A percentile compares a stretch with the other conserved stretches of the same genome.
These are phyloP conservation scores for Cisticola juncidis DNA, from an alignment of 2,113 vertebrate genomes.

Conservation along the genomic window DNA sequence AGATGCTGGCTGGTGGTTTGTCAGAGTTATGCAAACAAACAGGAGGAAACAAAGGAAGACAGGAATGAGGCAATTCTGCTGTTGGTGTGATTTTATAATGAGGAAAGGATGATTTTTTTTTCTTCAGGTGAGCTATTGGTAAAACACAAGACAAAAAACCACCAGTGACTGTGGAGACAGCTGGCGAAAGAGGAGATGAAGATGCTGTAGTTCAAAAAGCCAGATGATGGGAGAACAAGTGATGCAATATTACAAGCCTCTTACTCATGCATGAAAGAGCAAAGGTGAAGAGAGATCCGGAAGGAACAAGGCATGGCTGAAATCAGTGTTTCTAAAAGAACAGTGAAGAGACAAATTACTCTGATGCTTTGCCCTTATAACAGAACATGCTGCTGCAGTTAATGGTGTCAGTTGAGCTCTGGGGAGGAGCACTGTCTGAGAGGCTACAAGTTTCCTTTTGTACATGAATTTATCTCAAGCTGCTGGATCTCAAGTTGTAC, in stretches of 20 bases:
- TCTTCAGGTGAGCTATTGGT: neutral
- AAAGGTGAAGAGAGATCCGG: neutral
- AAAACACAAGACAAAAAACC: neutral
- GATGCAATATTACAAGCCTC: accelerated
- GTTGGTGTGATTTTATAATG: neutral
- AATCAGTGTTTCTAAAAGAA: neutral
- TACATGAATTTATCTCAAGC: neutral
- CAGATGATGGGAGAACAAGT: neutral
- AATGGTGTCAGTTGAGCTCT: neutral
- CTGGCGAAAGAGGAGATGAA: neutral
- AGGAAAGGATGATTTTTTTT: neutral
- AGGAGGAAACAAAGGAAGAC: neutral
- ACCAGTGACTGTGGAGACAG: neutral
- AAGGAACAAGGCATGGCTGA: neutral
- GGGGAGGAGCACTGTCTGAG: neutral
- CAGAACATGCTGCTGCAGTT: neutral
- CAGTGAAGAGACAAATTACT: neutral
- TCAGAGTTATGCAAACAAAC: neutral
- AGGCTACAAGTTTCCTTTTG: neutral
- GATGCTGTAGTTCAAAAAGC: neutral
- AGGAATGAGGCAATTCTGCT: neutral
- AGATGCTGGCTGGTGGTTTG: neutral
- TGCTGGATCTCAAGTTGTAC: neutral
- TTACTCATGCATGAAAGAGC: neutral
- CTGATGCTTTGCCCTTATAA: neutral